Evolutionary conservation across 2,888 invertebrate species (phyloP).

Genomic region (Apamea sordens): DNA sequence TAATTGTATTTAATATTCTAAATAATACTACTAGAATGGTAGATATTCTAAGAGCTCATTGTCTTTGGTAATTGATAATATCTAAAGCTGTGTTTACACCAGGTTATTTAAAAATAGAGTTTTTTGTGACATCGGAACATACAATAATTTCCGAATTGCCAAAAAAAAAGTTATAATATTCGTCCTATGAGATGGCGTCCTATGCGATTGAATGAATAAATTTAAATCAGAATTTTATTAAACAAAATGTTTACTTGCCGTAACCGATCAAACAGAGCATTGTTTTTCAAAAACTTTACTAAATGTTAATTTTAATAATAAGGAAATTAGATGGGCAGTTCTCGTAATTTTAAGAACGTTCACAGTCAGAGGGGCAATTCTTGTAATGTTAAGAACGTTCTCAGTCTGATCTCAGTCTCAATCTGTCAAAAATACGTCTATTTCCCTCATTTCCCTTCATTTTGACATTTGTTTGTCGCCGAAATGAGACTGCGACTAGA

Average conservation of each 20-base stretch:
- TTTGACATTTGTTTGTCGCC: too few species aligned
- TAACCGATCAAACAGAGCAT: neutral
- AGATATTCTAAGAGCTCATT: conserved; percentile 24
- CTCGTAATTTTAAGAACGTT: too few species aligned
- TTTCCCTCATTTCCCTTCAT: too few species aligned
- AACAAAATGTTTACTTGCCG: neutral
- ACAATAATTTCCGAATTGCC: neutral
- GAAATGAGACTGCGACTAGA: too few species aligned
- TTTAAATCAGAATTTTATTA: neutral
- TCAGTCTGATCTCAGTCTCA: too few species aligned
- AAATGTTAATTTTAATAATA: neutral
- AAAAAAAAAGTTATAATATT: neutral
- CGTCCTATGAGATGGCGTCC: fast-evolving
- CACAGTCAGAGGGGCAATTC: too few species aligned
- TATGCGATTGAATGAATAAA: neutral
- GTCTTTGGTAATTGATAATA: conserved; percentile 50
- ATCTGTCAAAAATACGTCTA: too few species aligned
- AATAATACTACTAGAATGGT: conserved; percentile 46
- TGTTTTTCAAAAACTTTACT: neutral
- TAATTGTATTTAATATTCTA: neutral
- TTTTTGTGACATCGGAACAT: neutral
- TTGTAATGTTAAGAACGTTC: too few species aligned
- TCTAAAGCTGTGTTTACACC: conserved; percentile 40
- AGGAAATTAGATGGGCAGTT: too few species aligned
- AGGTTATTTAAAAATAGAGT: too few species aligned